Base-by-base conservation (phyloP, 2,113 vertebrate genomes). In the Oxyura jamaicensis region DNA sequence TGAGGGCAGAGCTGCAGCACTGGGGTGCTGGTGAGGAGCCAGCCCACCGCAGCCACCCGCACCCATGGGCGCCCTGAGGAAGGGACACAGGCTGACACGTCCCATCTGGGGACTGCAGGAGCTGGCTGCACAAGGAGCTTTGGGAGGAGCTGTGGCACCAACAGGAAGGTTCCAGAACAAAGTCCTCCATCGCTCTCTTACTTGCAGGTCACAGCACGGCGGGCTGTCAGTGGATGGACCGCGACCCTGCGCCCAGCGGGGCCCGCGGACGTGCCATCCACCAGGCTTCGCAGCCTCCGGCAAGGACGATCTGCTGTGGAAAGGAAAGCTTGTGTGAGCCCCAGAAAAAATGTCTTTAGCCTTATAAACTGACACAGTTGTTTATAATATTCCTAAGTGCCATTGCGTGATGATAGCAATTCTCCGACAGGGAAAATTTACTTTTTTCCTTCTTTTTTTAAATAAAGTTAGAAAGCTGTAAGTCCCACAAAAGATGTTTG, bases 351-450 rank as follows among this genome's bases (percentile, higher is more conserved):
- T 3, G 0, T 62, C 96, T 74, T 6, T 83, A 67, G 93, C 73
- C 91, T 90, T 13, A 93, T 96, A 94, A 97, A 96, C 95, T 39
- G 83, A 83, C 92, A 83, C 33, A 0, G 31, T 3, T 96, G 94
- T 97, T 97, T 97, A 96, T 96, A 96, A 95, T 95, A 92, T 93
- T 91, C 74, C 42, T 83, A 97, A 96, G 95, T 87, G 96, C 92
- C 78, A 53, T 88, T 96, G 96, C 76, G 6, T 88, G 95, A 82
- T 83, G 86, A 94, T 36, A 90, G 90, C 82, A 20, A 23, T 1
- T 2, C 69, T 71, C 86, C 59, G 77, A 79, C 78, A 76, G 74
- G 83, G 74, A 48, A 74, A 91, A 87, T 71, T 90, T 92, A 79
- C 66, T 92, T 95, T 80, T 92, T 91, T 77, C 39, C 50, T 14